These are phyloP conservation scores for Corythaeola cristata DNA, from an alignment of 2,113 vertebrate genomes.

Conservation along the genomic window DNA sequence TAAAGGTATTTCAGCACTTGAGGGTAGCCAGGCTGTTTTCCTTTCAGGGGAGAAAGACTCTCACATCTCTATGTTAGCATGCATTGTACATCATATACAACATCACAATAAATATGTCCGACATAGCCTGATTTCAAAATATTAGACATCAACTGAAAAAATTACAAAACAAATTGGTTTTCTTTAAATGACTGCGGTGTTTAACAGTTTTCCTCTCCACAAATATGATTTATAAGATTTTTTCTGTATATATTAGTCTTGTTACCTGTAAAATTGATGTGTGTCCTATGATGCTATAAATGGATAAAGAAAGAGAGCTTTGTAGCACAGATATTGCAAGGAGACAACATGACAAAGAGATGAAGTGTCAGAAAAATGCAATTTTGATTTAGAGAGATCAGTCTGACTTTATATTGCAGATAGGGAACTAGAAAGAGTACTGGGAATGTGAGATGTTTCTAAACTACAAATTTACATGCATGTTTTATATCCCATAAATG, in stretches of 20 bases:
- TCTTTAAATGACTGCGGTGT: background rate
- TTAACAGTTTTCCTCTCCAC: background rate
- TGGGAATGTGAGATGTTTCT: background rate
- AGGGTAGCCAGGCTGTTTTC: background rate
- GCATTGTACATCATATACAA: background rate
- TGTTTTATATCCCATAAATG: background rate
- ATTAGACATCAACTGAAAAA: background rate
- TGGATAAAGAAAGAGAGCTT: slow-evolving; percentile 2
- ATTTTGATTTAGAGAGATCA: slow-evolving; percentile 24
- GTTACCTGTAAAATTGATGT: slow-evolving; percentile 31
- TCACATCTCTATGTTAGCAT: background rate
- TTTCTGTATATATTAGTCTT: background rate
- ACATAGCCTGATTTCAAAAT: background rate
- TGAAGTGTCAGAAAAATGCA: slow-evolving; percentile 35
- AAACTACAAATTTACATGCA: background rate
- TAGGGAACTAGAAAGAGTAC: background rate
- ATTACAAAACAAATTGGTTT: background rate
- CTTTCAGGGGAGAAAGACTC: background rate
- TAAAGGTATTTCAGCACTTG: background rate
- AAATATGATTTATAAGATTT: background rate
- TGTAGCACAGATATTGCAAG: background rate
- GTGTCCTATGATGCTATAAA: background rate
- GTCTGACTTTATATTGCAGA: slow-evolving; percentile 1
- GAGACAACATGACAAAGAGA: slow-evolving; percentile 6
- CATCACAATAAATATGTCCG: background rate